These are phyloP conservation scores for Clunio marinus DNA, from an alignment of 2,888 invertebrate species.

Conservation along the genomic window DNA sequence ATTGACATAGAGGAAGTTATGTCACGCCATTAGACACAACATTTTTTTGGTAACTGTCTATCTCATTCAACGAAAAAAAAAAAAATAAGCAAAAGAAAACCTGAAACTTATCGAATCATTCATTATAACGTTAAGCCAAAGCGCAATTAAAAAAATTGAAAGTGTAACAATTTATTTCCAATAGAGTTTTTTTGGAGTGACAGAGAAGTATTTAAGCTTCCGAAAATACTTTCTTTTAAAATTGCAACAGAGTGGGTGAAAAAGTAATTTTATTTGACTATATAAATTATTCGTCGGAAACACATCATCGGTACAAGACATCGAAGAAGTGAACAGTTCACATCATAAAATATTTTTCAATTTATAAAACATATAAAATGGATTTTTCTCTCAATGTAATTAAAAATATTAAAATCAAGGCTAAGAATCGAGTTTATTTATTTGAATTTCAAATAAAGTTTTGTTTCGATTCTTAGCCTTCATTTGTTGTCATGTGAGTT, in stretches of 20 bases:
- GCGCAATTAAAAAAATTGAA: slow-evolving; percentile 4
- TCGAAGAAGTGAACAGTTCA: background rate
- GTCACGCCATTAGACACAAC: too few species aligned
- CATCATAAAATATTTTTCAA: background rate
- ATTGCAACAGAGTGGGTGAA: background rate
- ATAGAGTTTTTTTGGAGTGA: background rate
- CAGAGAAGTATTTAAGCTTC: background rate
- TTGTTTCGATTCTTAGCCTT: background rate
- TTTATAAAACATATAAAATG: background rate
- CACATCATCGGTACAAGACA: background rate
- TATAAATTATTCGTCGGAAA: background rate
- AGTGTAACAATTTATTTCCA: background rate
- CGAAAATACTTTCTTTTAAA: slow-evolving; percentile 14
- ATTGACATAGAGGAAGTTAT: too few species aligned
- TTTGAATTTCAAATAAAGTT: background rate
- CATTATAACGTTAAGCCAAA: background rate
- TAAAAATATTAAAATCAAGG: too few species aligned
- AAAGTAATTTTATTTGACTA: slow-evolving; percentile 10
- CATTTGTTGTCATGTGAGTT: background rate
- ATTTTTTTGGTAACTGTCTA: too few species aligned
- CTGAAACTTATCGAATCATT: too few species aligned
- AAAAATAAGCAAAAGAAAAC: too few species aligned
- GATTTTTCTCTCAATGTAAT: too few species aligned
- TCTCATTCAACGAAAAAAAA: too few species aligned
- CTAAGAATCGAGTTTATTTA: too few species aligned